Base-by-base conservation (phyloP, 2,888 invertebrate species). In the Thera obeliscata region DNA sequence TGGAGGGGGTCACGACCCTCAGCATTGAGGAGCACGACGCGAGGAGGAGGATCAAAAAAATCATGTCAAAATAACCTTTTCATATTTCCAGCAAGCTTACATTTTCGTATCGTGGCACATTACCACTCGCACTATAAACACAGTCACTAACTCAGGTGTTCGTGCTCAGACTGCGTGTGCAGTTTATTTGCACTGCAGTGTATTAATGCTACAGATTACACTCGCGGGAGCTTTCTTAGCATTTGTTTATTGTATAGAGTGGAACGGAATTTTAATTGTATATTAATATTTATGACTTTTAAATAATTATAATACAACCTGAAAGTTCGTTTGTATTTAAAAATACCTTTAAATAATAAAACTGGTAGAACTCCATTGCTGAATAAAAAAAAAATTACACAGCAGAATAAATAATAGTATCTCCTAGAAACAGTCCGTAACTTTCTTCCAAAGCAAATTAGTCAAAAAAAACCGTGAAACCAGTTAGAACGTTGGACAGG, bases 131-230 rank as follows among this genome's bases (percentile, higher is more conserved):
- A 79, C 74, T 79, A 84, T 84, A 83, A 85, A 84, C 79, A 80
- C 79, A 78, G 79, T 76, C 79, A 84, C 79, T 89, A 89, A 89
- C 77, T 89, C 87, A 90, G 87, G 87, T 87, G 88, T 82, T 81
- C 87, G 89, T 87, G 89, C 86, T 73, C 77, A 71, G 87, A 87
- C 81, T 86, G 74, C 79, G 80, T 76, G 78, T 81, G 79, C 82
- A 76, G 74, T 86, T 84, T 83, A 84, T 85, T 83, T 81, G 81
- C 82, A 75, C 74, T 79, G 79, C 79, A 81, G 76, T 84, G 61
- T 65, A 69, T 78, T 75, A 80, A 78, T 81, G 78, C 73, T 72
- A 70, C 75, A 71, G 77, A 80, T 67, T 69, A 69, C 69, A 63
- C 73, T 60, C 70, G 33, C 9, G 70, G 59, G 74, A 63, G 62